Conservation (phyloP, 2,797 vertebrate species). For the Darevskia mixta region DNA sequence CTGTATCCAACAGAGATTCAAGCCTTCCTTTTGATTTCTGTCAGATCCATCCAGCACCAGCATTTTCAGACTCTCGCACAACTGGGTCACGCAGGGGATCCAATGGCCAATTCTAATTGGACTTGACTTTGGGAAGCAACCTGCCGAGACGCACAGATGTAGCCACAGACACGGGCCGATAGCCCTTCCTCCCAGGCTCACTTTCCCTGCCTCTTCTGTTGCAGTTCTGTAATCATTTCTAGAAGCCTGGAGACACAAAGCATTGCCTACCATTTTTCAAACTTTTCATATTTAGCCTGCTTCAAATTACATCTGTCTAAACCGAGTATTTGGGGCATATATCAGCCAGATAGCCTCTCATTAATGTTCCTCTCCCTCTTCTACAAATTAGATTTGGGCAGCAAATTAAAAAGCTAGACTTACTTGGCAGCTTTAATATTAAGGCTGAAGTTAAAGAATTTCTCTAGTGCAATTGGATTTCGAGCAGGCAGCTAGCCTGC, state of each 20-base stretch:
- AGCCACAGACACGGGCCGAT: not conserved
- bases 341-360: constrained; percentile 9
- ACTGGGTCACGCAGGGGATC: not conserved
- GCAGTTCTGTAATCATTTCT: not conserved
- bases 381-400: constrained; percentile 19
- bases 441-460: not conserved
- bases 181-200: not conserved
- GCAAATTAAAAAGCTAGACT: constrained; percentile 11
- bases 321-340: not conserved
- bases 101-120: not conserved
- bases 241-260: constrained; percentile 13
- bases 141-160: not conserved
- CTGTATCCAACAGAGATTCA: not conserved
- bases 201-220: constrained; percentile 31
- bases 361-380: not conserved
- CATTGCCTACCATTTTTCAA: not conserved
- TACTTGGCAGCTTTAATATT: constrained; percentile 2
- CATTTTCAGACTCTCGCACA: not conserved
- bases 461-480: not conserved
- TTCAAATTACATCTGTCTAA: not conserved
- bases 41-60: not conserved
- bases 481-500: not conserved
- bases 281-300: not conserved
- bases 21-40: not conserved
- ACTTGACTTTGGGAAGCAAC: not conserved